These are phyloP conservation scores for Recurvirostra avosetta DNA, from an alignment of 2,113 vertebrate species.

Conservation along the genomic window DNA sequence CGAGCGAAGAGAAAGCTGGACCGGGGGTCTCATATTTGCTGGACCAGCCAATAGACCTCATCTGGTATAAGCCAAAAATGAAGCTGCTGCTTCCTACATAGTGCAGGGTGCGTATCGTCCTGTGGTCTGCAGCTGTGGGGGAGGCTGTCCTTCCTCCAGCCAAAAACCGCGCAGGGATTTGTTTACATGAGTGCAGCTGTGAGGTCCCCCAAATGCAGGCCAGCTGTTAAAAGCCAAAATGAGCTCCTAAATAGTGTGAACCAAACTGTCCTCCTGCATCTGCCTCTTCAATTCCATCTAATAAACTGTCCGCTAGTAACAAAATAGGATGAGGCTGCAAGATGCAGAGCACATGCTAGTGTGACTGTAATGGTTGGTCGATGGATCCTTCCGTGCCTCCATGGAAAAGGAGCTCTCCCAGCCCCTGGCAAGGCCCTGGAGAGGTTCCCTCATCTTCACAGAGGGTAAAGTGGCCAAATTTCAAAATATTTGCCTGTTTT, in stretches of 20 bases:
- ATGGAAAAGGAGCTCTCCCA: not conserved
- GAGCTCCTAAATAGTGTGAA: not conserved
- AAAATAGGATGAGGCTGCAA: not conserved
- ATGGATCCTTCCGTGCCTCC: not conserved
- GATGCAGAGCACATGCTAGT: not conserved
- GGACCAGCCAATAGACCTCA: not conserved
- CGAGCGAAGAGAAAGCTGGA: not conserved
- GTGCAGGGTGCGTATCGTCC: not conserved
- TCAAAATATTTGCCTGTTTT: not conserved
- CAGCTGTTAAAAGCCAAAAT: conserved; percentile 7
- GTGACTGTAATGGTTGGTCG: not conserved
- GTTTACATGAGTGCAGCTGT: conserved; percentile 30
- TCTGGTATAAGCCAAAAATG: accelerated
- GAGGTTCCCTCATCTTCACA: not conserved
- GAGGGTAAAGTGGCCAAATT: not conserved
- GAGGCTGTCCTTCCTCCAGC: not conserved
- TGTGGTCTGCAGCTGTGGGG: not conserved
- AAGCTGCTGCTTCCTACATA: not conserved
- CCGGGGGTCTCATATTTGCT: accelerated
- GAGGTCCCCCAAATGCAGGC: not conserved
- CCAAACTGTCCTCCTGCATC: not conserved
- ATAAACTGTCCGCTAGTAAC: not conserved
- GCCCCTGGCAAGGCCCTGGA: not conserved
- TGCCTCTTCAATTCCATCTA: not conserved
- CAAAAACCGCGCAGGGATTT: not conserved